phyloP scores from a whole-genome alignment of 2,797 vertebrate genomes.

The Pseudopleuronectes americanus region DNA sequence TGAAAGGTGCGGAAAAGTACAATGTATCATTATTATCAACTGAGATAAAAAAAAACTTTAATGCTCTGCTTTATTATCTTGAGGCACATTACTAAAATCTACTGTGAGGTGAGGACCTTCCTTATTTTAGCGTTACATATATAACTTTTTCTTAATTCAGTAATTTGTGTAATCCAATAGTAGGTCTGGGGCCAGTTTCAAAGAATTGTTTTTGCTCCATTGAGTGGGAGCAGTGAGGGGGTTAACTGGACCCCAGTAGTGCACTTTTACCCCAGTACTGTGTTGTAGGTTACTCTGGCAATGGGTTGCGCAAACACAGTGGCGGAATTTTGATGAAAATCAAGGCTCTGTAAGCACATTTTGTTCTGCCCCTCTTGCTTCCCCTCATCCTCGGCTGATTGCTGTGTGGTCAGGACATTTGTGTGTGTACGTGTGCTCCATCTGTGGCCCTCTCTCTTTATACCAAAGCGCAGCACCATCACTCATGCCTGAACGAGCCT shows the following conservation, averaged over 20 bases:
- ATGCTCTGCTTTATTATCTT: no score
- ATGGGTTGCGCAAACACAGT: not conserved
- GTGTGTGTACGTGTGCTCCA: not conserved
- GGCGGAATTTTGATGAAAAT: not conserved
- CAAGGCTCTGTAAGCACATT: not conserved
- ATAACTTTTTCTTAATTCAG: no score
- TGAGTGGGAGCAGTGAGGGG: no score
- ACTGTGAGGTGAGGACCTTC: no score
- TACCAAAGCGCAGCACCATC: not conserved
- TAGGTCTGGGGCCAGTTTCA: no score
- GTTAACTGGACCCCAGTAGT: not conserved
- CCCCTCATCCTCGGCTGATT: not conserved
- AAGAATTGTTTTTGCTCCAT: no score
- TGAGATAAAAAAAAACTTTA: no score
- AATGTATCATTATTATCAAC: no score
- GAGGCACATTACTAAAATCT: no score
- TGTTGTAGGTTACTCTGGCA: not conserved
- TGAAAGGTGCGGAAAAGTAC: no score
- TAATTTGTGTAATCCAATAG: no score
- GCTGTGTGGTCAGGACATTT: not conserved
- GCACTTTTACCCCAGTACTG: not conserved
- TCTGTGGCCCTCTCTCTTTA: slow-evolving; percentile 6
- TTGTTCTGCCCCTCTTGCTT: not conserved
- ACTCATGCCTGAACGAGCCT: slow-evolving; percentile 1
- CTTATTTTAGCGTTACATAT: no score